phyloP scores from a whole-genome alignment of 2,797 vertebrate species.

The Adelosebastes latens region DNA sequence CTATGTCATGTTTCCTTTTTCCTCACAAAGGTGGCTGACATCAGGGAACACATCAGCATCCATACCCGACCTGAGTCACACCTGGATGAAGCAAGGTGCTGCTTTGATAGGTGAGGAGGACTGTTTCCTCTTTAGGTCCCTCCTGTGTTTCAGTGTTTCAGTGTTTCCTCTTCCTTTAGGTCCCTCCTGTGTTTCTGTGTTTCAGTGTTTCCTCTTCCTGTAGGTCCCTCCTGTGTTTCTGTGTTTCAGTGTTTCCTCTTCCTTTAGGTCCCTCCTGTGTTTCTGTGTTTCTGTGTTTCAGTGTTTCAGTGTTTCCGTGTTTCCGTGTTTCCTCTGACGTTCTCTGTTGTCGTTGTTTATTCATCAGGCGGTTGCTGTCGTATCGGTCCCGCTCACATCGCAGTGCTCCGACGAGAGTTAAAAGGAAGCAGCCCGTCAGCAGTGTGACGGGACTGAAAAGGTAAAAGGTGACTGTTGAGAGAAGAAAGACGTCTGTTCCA shows the following conservation, averaged over 20 bases:
- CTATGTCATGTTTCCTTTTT: background rate
- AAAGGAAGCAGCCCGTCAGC: constrained; percentile 21
- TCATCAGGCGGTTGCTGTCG: constrained; percentile 86
- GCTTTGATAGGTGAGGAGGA: constrained; percentile 79
- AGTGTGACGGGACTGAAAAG: background rate
- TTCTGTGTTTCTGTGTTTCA: background rate
- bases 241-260: background rate
- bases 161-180: background rate
- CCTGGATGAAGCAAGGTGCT: constrained; percentile 83
- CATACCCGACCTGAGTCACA: constrained; percentile 61
- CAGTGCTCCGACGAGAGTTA: constrained; percentile 64
- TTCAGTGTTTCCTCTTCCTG: background rate
- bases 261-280: background rate
- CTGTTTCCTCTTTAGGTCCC: background rate
- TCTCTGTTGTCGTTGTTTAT: background rate
- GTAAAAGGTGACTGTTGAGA: background rate
- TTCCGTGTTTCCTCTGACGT: too few relatives aligned
- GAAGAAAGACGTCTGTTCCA: background rate
- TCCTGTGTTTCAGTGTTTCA: background rate
- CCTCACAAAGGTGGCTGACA: constrained; percentile 68
- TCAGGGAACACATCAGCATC: constrained; percentile 25
- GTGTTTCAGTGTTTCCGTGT: background rate
- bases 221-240: background rate
- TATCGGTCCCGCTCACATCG: constrained; percentile 75
- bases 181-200: background rate